Evolutionary conservation across 2,888 invertebrate species (phyloP).

Genomic region (Conomelus anceps): DNA sequence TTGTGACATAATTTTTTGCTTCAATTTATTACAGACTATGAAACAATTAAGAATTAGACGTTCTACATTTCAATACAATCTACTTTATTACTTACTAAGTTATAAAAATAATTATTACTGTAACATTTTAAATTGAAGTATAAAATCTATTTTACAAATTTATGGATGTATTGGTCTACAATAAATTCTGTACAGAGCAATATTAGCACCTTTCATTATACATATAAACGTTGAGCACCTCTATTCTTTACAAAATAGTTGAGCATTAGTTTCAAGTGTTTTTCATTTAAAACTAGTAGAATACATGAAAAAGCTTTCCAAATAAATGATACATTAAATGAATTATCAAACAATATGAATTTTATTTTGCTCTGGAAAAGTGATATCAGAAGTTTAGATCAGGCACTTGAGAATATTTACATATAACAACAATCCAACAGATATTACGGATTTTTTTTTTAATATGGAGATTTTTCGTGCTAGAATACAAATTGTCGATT

Average conservation of each 20-base stretch:
- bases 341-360: not conserved
- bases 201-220: not conserved
- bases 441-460: too few relatives aligned
- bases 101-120: not conserved
- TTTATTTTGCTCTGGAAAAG: not conserved
- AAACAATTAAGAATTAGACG: not conserved
- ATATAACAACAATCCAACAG: too few relatives aligned
- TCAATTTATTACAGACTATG: not conserved
- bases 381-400: not conserved
- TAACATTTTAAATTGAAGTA: not conserved
- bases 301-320: not conserved
- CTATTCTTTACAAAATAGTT: conserved; percentile 3
- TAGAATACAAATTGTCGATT: too few relatives aligned
- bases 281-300: conserved; percentile 15
- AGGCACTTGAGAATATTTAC: too few relatives aligned
- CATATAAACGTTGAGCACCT: not conserved
- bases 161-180: not conserved
- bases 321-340: not conserved
- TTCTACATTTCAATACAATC: not conserved
- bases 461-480: too few relatives aligned
- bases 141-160: not conserved
- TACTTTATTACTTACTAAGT: not conserved
- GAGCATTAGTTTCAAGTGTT: conserved; percentile 11
- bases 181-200: not conserved
- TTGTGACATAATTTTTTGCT: too few relatives aligned